These are phyloP conservation scores for Paradoxurus hermaphroditus DNA, from an alignment of 2,113 vertebrate species.

Conservation along the genomic window DNA sequence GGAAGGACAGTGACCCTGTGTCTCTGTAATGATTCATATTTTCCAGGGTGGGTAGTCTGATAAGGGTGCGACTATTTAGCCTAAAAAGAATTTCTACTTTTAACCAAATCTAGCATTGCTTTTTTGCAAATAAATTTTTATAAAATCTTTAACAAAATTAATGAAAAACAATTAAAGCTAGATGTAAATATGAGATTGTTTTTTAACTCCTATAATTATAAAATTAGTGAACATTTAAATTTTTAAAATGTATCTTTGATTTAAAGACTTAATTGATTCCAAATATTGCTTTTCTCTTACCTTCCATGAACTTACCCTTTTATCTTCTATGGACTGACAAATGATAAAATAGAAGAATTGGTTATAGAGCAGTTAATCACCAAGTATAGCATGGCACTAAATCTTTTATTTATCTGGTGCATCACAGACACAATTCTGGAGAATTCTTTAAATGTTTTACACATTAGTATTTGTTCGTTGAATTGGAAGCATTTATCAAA, in stretches of 20 bases:
- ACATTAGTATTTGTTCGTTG: conserved; percentile 77
- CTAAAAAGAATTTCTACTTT: neutral
- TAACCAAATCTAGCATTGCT: conserved; percentile 29
- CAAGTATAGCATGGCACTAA: conserved; percentile 11
- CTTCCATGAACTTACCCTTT: neutral
- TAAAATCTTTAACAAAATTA: conserved; percentile 47
- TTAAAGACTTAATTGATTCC: neutral
- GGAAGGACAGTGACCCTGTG: neutral
- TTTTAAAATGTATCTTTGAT: neutral
- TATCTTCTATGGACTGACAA: neutral
- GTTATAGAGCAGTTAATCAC: conserved; percentile 20
- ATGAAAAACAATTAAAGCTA: neutral
- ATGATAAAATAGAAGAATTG: conserved; percentile 26
- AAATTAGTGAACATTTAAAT: conserved; percentile 36
- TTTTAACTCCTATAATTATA: conserved; percentile 32
- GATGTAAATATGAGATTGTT: neutral
- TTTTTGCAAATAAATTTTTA: conserved; percentile 18
- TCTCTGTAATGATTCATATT: conserved; percentile 30
- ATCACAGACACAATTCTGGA: conserved; percentile 48
- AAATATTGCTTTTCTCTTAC: conserved; percentile 14
- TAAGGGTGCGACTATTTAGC: neutral
- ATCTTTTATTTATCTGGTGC: conserved; percentile 58
- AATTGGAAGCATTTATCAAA: conserved; percentile 82
- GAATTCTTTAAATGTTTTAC: conserved; percentile 64
- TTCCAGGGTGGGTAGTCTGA: neutral